Conservation (phyloP, 2,797 vertebrate species). For the Columba guinea region DNA sequence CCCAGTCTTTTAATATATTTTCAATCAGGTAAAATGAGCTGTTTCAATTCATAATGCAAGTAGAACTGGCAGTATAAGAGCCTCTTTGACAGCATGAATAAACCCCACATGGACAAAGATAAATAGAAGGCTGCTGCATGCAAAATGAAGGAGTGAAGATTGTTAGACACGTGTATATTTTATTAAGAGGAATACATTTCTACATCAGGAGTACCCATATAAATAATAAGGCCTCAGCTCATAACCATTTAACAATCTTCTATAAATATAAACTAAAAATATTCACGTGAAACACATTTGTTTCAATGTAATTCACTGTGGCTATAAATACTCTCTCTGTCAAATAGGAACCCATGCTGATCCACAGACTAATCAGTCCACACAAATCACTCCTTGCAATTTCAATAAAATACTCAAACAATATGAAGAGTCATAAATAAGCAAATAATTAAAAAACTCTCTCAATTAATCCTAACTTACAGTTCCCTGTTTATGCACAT, state of each 20-base stretch:
- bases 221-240: neutral
- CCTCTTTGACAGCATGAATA: constrained; percentile 21
- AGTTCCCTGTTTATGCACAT: neutral
- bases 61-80: neutral
- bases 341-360: constrained; percentile 31
- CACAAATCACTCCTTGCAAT: constrained; percentile 46
- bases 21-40: constrained; percentile 4
- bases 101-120: neutral
- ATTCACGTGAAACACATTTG: constrained; percentile 48
- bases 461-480: neutral
- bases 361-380: constrained; percentile 35
- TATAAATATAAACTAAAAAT: constrained; percentile 42
- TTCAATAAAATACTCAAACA: constrained; percentile 10
- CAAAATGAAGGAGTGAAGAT: constrained; percentile 17
- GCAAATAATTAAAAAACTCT: neutral
- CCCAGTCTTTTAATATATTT: neutral
- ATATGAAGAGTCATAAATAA: neutral
- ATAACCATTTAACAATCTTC: constrained; percentile 37
- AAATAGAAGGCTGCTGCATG: constrained; percentile 33
- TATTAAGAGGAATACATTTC: constrained; percentile 42
- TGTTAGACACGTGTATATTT: constrained; percentile 27
- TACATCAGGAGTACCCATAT: neutral
- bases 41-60: constrained; percentile 1
- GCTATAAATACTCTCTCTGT: constrained; percentile 30
- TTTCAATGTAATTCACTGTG: constrained; percentile 24